Evolutionary conservation across 2,888 invertebrate species (phyloP), one percentile per base, ranked within the genome.

Genomic region (Agrilus mali): DNA sequence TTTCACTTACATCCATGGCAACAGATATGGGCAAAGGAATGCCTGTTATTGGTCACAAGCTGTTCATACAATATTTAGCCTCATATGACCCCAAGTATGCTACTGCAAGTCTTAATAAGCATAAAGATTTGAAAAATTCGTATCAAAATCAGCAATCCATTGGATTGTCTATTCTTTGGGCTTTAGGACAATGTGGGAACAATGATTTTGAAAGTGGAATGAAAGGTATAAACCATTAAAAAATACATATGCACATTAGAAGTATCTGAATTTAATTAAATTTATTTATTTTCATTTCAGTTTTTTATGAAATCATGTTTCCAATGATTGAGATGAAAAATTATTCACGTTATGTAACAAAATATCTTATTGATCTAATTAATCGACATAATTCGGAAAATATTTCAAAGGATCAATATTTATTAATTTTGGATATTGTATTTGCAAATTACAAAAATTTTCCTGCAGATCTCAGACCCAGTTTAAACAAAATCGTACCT

Each of bases 131-230:
- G 14, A 71, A 78, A 33, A 82, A 79, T 55, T 86, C 86, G 0
- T 86, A 85, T 58, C 84, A 84, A 56, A 86, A 86, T 60, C 71
- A 84, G 40, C 80, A 81, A 46, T 73, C 77, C 1, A 78, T 86
- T 47, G 83, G 85, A 1, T 65, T 82, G 31, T 78, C 84, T 1
- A 69, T 86, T 35, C 65, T 86, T 1, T 86, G 86, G 86, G 79
- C 79, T 1, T 68, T 84, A n/a, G 82, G 82, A 1, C 85, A 86
- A 58, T 80, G 78, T 8, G 85, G 85, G 1, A 65, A 71, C 40
- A 72, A 67, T 48, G 74, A 83, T 57, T 71, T 84, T 38, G 64
- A 69, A 41, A 72, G 78, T 47, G 86, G 85, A 17, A 65, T 85
- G 38, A 78, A 76, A 71, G 77, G 80, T 80, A 67, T 33, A 34